These are phyloP conservation scores for Rotaria sp. DNA, from an alignment of 2,888 invertebrate species.

Conservation along the genomic window DNA sequence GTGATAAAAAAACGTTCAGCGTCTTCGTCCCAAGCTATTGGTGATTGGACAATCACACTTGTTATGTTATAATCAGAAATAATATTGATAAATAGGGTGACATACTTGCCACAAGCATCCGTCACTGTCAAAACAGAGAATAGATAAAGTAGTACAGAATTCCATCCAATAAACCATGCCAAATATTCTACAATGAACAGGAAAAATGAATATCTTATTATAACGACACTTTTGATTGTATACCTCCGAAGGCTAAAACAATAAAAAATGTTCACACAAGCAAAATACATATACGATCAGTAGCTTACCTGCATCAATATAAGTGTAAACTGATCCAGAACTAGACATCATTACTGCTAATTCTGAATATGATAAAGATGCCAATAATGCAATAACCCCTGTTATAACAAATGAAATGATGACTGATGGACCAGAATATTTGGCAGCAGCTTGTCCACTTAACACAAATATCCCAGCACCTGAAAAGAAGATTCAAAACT, in stretches of 20 bases:
- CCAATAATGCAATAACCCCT: background rate
- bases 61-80: background rate
- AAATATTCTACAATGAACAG: background rate
- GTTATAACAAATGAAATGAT: background rate
- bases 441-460: background rate
- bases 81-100: background rate
- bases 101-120: background rate
- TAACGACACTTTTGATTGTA: background rate
- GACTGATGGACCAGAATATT: background rate
- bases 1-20: background rate
- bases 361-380: too few relatives aligned
- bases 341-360: background rate
- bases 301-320: background rate
- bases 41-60: background rate
- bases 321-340: background rate
- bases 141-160: background rate
- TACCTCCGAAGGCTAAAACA: background rate
- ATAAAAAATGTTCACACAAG: background rate
- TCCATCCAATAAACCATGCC: conserved; percentile 6
- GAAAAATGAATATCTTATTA: too few relatives aligned
- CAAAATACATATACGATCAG: background rate
- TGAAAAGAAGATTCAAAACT: background rate
- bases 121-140: background rate
- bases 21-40: background rate
- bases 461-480: background rate